Conservation (phyloP, 1,140 invertebrate genomes). For the Forficula auricularia region DNA sequence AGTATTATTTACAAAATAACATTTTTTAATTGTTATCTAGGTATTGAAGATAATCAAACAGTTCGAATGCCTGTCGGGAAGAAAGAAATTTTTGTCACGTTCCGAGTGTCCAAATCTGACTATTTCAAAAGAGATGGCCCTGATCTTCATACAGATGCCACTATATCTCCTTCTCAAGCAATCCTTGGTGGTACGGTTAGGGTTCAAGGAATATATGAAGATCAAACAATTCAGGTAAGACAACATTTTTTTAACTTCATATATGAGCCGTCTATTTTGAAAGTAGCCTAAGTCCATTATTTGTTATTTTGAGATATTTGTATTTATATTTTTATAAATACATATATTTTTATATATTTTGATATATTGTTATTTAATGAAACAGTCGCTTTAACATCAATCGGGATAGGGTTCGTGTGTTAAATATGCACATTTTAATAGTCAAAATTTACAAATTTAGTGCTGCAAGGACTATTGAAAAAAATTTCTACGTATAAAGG, state of each 20-base stretch:
- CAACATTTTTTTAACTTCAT: no score
- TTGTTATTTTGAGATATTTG: no score
- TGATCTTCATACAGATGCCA: conserved; percentile 81
- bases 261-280: no score
- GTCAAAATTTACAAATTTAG: no score
- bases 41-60: conserved; percentile 89
- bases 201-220: conserved; percentile 88
- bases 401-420: no score
- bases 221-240: conserved; percentile 63
- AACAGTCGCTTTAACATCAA: no score
- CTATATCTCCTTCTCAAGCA: conserved; percentile 78
- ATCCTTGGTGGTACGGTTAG: conserved; percentile 80
- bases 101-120: conserved; percentile 75
- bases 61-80: conserved; percentile 79
- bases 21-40: conserved; percentile 25
- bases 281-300: no score
- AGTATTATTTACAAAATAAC: not conserved
- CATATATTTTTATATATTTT: conserved; percentile 1
- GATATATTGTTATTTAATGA: conserved; percentile 2
- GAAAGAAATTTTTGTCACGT: conserved; percentile 83
- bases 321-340: conserved; percentile 6
- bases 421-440: no score
- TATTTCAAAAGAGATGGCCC: conserved; percentile 84
- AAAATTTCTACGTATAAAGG: no score
- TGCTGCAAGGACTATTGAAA: no score